Base-by-base conservation (phyloP, 2,888 invertebrate species). In the Blastobasis adustella region DNA sequence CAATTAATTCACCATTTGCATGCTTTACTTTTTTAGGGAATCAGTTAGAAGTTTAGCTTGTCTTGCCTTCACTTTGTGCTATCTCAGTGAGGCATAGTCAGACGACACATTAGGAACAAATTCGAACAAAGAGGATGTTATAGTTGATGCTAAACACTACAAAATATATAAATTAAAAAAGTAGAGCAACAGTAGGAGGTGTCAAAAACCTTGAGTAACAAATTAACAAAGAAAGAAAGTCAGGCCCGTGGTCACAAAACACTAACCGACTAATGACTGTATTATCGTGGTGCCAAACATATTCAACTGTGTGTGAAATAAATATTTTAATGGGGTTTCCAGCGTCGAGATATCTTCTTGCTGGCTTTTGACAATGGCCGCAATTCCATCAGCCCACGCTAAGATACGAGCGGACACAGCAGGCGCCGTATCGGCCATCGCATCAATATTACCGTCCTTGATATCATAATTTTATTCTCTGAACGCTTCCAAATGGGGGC, bases 361-460 rank as follows among this genome's bases (percentile, higher is more conserved):
- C 89, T 81, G 89, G 89, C 81, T 89, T 89, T 89, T 89, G 89
- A 89, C 89, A 87, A 77, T 83, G 85, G 83, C 85, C 81, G 76
- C 76, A 75, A 68, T 66, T 70, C 69, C 73, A 71, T 70, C 85
- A 82, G 81, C 78, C 82, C 74, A 69, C 83, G 73, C 63, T 87
- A 84, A 80, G 84, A 85, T 83, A 81, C 83, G 80, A 75, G 77
- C 80, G 86, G 73, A 73, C 69, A 62, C 83, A 70, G 63, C 73
- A 79, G 71, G 73, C 84, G 67, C 73, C 84, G 77, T 87, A 81
- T 79, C 82, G 69, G 58, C 78, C 82, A 62, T 63, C 81, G 79
- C 87, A 84, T 63, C 86, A 86, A 66, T 80, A 74, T 79, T 82
- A 78, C 81, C 84, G 84, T 83, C 86, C 84, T 76, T 84, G 76